phyloP scores from a whole-genome alignment of 1,140 invertebrate species.

The Sminthurinus signatus region DNA sequence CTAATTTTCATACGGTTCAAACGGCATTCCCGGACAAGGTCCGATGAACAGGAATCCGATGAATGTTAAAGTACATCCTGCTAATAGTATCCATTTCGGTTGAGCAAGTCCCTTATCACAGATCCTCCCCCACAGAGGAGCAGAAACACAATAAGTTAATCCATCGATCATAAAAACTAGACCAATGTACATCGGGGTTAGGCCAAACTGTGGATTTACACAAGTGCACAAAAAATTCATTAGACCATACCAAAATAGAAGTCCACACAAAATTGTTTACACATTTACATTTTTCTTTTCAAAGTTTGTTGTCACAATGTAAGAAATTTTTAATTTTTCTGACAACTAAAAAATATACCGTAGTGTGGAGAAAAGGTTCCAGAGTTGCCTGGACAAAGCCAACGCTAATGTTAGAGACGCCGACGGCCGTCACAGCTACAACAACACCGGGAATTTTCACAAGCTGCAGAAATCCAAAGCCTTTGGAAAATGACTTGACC shows the following conservation, averaged over 20 bases:
- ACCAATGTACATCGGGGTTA: constrained; percentile 63
- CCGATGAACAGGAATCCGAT: constrained; percentile 64
- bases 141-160: constrained; percentile 70
- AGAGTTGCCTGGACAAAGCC: constrained; percentile 7
- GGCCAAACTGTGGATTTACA: constrained; percentile 55
- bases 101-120: constrained; percentile 59
- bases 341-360: no score
- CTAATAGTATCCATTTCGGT: constrained; percentile 60
- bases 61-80: constrained; percentile 60
- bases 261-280: constrained; percentile 66
- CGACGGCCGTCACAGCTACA: constrained; percentile 60
- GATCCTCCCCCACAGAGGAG: constrained; percentile 72
- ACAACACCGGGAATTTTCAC: constrained; percentile 61
- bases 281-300: no score
- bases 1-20: no score
- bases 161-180: constrained; percentile 83
- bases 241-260: constrained; percentile 72
- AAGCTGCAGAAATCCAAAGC: constrained; percentile 50
- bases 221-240: constrained; percentile 72
- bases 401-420: constrained; percentile 50
- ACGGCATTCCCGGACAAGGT: no score
- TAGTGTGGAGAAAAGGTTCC: constrained; percentile 17
- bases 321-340: no score
- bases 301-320: no score
- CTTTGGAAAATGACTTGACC: no score